These are phyloP conservation scores for Oenanthe oenanthe DNA, from an alignment of 2,113 vertebrate genomes.

Conservation along the genomic window DNA sequence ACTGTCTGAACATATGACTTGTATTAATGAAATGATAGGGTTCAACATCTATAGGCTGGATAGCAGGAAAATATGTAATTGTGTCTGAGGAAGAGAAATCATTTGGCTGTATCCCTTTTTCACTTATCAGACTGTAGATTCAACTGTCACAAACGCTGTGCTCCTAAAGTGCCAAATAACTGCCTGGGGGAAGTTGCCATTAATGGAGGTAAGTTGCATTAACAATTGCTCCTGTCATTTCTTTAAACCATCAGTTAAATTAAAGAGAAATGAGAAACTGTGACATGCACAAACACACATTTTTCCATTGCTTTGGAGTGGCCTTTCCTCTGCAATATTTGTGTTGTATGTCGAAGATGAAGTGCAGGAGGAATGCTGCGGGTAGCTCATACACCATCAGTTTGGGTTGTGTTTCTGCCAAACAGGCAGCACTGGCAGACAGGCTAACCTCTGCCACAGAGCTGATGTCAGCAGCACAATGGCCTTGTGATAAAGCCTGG, in stretches of 20 bases:
- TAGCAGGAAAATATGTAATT: neutral
- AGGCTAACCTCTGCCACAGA: neutral
- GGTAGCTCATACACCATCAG: neutral
- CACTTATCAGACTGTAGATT: slow-evolving; percentile 89
- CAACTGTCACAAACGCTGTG: slow-evolving; percentile 97
- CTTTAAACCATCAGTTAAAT: neutral
- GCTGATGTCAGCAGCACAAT: neutral
- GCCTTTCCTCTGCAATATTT: neutral
- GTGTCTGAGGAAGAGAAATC: neutral
- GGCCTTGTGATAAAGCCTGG: neutral
- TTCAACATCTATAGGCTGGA: neutral
- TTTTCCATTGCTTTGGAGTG: neutral
- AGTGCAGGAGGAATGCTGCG: neutral
- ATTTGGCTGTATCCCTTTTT: neutral
- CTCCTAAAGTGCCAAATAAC: slow-evolving; percentile 95
- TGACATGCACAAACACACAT: neutral
- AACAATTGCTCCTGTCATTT: neutral
- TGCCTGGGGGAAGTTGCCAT: slow-evolving; percentile 93
- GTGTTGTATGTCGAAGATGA: neutral
- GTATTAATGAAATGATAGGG: neutral
- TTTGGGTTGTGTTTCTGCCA: neutral
- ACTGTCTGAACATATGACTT: neutral
- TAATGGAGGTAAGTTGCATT: slow-evolving; percentile 86
- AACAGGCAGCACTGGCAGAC: neutral
- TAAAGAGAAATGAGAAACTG: neutral